Evolutionary conservation across 2,797 vertebrate genomes (phyloP).

Genomic region (Sphaeramia orbicularis): DNA sequence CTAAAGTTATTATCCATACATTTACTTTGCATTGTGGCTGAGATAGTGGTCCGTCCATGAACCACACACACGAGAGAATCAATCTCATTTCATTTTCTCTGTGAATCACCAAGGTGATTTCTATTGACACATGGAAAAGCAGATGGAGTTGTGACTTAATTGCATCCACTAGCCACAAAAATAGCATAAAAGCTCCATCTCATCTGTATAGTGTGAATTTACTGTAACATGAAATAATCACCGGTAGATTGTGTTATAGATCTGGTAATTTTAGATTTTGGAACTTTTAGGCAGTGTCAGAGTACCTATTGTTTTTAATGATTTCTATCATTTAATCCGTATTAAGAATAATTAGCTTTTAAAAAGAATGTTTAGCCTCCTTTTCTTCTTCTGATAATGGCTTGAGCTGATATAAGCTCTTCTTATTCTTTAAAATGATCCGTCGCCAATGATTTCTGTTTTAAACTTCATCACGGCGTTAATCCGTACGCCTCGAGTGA

Average conservation of each 20-base stretch:
- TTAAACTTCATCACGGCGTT: slow-evolving; percentile 85
- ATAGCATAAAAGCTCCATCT: slow-evolving; percentile 37
- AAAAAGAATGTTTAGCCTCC: slow-evolving; percentile 82
- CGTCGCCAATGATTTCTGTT: slow-evolving; percentile 85
- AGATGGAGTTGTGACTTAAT: slow-evolving; percentile 74
- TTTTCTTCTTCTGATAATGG: slow-evolving; percentile 82
- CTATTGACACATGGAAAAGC: slow-evolving; percentile 58
- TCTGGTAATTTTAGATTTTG: slow-evolving; percentile 15
- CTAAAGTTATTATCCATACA: slow-evolving; percentile 74
- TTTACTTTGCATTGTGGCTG: slow-evolving; percentile 64
- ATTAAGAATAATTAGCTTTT: slow-evolving; percentile 84
- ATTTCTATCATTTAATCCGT: slow-evolving; percentile 81
- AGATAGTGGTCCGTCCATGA: slow-evolving; percentile 50
- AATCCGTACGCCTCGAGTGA: slow-evolving; percentile 88
- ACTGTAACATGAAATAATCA: slow-evolving; percentile 4
- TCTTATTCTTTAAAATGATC: slow-evolving; percentile 69
- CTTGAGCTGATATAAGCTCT: slow-evolving; percentile 76
- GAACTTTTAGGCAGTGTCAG: slow-evolving; percentile 11
- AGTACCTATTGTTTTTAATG: slow-evolving; percentile 73
- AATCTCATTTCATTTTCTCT: slow-evolving; percentile 70
- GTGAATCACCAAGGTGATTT: slow-evolving; percentile 70
- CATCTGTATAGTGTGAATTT: slow-evolving; percentile 3
- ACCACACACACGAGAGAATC: slow-evolving; percentile 49
- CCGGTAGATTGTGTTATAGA: slow-evolving; percentile 2
- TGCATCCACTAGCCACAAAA: slow-evolving; percentile 44